Evolutionary conservation across 2,797 vertebrate species (phyloP), one percentile per base, ranked within the genome.

Genomic region (Psittacula derbiana): DNA sequence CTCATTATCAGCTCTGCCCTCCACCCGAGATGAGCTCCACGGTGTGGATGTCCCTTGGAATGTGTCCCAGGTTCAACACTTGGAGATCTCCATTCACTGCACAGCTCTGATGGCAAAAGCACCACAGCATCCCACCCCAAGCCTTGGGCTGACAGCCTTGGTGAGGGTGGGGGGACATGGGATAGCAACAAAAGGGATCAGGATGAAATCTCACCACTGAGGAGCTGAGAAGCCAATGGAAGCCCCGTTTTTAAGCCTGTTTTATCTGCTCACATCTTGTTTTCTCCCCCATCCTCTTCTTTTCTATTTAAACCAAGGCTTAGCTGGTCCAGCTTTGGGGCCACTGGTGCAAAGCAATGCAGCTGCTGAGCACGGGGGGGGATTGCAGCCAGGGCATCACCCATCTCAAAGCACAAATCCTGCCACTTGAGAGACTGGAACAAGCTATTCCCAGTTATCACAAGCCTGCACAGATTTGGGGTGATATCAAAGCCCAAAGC

Each of bases 11-110:
- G 44, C 10, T 3, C 50, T 60, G 38, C n/a, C 67, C 73, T 53
- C 15, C 0, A 5, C 58, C 40, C 3, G 0, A 44, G 61, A 27
- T 17, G 7, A n/a, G 28, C 52, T 33, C 21, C 4, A 1, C 3
- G 9, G 13, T 21, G 24, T 25, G 14, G 44, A 18, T 19, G 8
- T 67, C 6, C 3, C 49, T 33, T 7, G 0, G 19, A 88, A 65
- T 9, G 43, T 82, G 71, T 72, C 41, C 16, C 14, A 25, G 23
- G 49, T 31, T 80, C 20, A 44, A 1, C 2, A 3, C 0, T 1
- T 30, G 31, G 49, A 46, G 80, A 40, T 40, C 16, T 64, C 43
- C 4, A 2, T 40, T 46, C 53, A 33, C 55, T 65, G 50, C 66
- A 17, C 49, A 16, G 30, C 46, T 58, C 57, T 60, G 47, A 47